Conservation (phyloP, 2,797 vertebrate species). For the Spondyliosoma cantharus region DNA sequence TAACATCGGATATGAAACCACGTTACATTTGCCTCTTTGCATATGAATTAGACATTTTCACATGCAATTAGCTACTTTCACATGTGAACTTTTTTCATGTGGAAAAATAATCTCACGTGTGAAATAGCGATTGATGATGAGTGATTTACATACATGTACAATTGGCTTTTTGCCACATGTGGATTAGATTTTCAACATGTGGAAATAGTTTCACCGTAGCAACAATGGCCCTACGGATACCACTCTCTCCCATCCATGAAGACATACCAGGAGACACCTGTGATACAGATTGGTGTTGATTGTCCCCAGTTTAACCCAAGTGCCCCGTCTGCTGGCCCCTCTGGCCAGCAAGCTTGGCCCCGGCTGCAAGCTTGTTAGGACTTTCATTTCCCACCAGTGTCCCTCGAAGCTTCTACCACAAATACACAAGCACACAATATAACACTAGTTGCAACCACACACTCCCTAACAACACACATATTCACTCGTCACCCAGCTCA, state of each 20-base stretch:
- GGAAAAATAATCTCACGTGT: no score
- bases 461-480: background rate
- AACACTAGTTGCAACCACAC: background rate
- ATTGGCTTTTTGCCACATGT: no score
- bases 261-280: background rate
- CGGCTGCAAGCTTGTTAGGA: conserved; percentile 6
- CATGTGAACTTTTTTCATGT: no score
- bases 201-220: background rate
- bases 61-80: no score
- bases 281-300: background rate
- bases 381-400: conserved; percentile 4
- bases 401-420: conserved; percentile 1
- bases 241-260: background rate
- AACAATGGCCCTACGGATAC: background rate
- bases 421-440: background rate
- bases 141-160: no score
- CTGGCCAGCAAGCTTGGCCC: no score
- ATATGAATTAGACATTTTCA: no score
- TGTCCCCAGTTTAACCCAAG: conserved; percentile 5
- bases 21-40: no score
- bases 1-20: no score
- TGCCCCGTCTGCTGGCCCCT: background rate
- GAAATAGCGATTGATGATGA: no score
- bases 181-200: no score
- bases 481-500: conserved; percentile 21